Conservation (phyloP, 1,140 invertebrate genomes). For the Neuroterus valhalla region DNA sequence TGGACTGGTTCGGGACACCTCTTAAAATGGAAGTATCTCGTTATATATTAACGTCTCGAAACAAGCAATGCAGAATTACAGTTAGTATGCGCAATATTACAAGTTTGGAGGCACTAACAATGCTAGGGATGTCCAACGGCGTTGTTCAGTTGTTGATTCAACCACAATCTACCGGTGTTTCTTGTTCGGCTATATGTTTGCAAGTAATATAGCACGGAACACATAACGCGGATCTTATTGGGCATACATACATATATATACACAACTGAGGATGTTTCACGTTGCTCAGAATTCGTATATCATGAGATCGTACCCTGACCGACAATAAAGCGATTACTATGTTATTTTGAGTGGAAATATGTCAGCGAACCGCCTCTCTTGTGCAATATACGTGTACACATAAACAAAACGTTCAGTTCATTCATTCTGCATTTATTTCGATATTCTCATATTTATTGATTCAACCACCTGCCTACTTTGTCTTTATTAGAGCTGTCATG, state of each 20-base stretch:
- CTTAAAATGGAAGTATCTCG: not conserved
- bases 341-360: not conserved
- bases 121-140: conserved; percentile 16
- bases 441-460: too few species aligned
- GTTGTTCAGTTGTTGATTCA: conserved; percentile 21
- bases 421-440: too few species aligned
- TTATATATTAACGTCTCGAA: conserved; percentile 9
- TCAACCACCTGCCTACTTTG: too few species aligned
- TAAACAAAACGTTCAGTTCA: too few species aligned
- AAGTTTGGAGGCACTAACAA: conserved; percentile 12
- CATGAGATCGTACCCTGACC: conserved; percentile 11
- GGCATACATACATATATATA: not conserved
- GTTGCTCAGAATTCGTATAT: conserved; percentile 9
- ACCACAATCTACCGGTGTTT: not conserved
- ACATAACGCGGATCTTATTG: conserved; percentile 19
- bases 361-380: conserved; percentile 2
- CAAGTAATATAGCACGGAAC: conserved; percentile 3
- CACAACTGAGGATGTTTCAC: not conserved
- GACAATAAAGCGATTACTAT: conserved; percentile 22
- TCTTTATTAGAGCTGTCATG: too few species aligned
- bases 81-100: conserved; percentile 18
- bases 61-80: conserved; percentile 13
- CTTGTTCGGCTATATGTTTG: not conserved
- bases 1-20: not conserved
- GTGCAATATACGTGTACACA: not conserved